phyloP scores from a whole-genome alignment of 1,140 invertebrate genomes.

The Charaxes varanes region DNA sequence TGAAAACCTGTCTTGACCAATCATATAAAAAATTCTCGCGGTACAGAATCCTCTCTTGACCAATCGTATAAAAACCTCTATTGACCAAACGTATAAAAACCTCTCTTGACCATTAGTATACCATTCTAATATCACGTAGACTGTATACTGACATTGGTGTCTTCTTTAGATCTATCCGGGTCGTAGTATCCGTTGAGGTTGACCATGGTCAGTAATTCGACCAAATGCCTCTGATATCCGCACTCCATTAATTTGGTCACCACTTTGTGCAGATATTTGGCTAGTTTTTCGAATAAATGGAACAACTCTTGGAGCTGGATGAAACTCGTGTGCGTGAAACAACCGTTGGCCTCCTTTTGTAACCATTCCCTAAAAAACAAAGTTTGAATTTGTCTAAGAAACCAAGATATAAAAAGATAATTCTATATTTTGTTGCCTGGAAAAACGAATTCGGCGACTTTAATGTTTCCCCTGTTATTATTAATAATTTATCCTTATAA shows the following conservation, averaged over 20 bases:
- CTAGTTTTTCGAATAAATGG: constrained; percentile 61
- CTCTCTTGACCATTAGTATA: no score
- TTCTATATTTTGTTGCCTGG: not conserved
- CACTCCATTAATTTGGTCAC: constrained; percentile 60
- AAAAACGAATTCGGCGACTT: constrained; percentile 3
- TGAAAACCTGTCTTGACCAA: no score
- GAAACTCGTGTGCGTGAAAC: constrained; percentile 59
- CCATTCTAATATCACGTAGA: no score
- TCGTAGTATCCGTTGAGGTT: constrained; percentile 69
- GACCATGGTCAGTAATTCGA: constrained; percentile 61
- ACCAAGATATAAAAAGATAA: no score
- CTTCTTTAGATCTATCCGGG: constrained; percentile 41
- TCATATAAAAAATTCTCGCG: no score
- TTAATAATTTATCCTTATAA: no score
- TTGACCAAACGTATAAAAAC: no score
- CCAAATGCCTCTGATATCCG: constrained; percentile 67
- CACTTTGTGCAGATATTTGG: constrained; percentile 66
- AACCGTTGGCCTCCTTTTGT: constrained; percentile 46
- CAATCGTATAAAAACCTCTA: no score
- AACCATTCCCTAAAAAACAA: constrained; percentile 53
- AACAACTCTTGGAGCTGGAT: constrained; percentile 56
- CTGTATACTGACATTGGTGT: constrained; percentile 28
- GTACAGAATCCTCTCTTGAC: no score
- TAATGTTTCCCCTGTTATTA: no score
- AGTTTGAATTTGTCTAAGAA: not conserved